phyloP scores from a whole-genome alignment of 1,140 invertebrate species.

The Sycobia sp. region DNA sequence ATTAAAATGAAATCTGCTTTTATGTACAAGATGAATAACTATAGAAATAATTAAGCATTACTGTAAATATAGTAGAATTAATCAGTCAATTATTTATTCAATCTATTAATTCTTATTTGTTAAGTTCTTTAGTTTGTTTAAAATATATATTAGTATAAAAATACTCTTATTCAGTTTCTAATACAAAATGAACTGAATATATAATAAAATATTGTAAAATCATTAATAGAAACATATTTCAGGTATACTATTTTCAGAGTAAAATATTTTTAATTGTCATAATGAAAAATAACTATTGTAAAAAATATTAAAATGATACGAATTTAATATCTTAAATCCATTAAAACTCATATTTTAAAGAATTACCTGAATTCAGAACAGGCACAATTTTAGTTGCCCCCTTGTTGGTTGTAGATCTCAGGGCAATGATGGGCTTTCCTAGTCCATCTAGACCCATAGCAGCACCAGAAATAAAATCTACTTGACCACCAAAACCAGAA shows the following conservation, averaged over 20 bases:
- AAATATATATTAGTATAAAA: too few species aligned
- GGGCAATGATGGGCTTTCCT: conserved; percentile 93
- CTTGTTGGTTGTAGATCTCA: conserved; percentile 83
- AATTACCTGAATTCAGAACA: conserved; percentile 76
- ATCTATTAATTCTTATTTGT: too few species aligned
- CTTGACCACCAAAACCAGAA: conserved; percentile 91
- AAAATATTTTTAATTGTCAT: too few species aligned
- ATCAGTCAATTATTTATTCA: too few species aligned
- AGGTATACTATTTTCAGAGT: too few species aligned
- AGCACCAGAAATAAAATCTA: conserved; percentile 95
- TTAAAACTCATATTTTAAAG: not conserved
- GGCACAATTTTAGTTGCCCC: conserved; percentile 91
- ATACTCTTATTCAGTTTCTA: too few species aligned
- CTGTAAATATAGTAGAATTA: too few species aligned
- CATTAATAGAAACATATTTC: too few species aligned
- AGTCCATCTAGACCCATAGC: conserved; percentile 84
- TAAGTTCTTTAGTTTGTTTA: too few species aligned
- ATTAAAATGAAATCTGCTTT: not conserved
- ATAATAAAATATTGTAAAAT: too few species aligned
- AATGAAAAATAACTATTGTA: not conserved
- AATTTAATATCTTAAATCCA: not conserved
- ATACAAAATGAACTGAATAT: too few species aligned
- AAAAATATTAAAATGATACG: not conserved
- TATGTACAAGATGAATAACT: not conserved
- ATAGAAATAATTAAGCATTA: too few species aligned